Base-by-base conservation (phyloP, 2,888 invertebrate genomes). In the Phortica okadai region DNA sequence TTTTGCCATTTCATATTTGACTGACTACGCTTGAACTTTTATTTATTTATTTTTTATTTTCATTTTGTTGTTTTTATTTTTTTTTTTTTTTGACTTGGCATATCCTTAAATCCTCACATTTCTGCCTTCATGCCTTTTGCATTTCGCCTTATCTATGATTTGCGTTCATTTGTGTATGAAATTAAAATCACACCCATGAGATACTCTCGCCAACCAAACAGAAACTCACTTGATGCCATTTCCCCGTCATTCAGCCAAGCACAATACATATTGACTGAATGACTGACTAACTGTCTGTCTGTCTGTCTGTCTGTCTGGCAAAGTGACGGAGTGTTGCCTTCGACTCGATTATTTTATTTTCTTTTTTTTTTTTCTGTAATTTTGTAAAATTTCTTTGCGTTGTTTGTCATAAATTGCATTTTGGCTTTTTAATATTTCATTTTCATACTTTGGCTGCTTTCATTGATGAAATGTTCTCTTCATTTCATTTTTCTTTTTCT, bases 181-280 rank as follows among this genome's bases (percentile, higher is more conserved):
- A 91, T 91, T 91, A 91, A 91, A 91, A 91, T 91, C 90, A 91
- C 91, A 91, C 91, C 89, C 91, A 81, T 83, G 91, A 90, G 91
- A 88, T 84, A 83, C 81, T 81, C 80, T 64, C 72, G 62, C 62
- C 62, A 62, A 25, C 62, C 10, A 8, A 8, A 50, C 50, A 50
- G 10, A 2, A 11, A 50, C 50, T 50, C 50, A 33, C 50, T 50
- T 50, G 50, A 33, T 33, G 33, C 33, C 33, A 33, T 50, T 50
- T 5, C 14, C 50, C 8, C 50, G 8, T 50, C 50, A 50, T 50
- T 50, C 50, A 50, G 50, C 50, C 50, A 11, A 50, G 14, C 14
- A 50, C 1, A 50, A 50, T 14, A 5, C 50, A 50, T 50, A 50
- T 50, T 50, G 50, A 8, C 14, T 50, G 50, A 50, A 8, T 50